These are phyloP conservation scores for Blennius ocellaris DNA, from an alignment of 2,113 vertebrate species.

Conservation along the genomic window DNA sequence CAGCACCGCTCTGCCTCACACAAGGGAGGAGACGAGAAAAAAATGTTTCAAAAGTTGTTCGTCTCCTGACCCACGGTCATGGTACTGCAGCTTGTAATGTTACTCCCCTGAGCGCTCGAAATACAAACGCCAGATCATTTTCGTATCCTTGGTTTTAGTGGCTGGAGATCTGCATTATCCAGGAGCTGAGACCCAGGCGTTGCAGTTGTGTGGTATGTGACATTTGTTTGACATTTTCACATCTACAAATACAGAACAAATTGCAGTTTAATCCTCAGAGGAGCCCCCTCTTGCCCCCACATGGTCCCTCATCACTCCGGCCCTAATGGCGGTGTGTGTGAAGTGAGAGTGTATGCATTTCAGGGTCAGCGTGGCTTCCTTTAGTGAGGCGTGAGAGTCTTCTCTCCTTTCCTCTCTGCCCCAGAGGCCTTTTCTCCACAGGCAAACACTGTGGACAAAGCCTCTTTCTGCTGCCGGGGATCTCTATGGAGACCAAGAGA, in stretches of 20 bases:
- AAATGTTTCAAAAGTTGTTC: too few species aligned
- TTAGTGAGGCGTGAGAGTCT: slow-evolving; percentile 60
- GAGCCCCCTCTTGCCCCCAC: background rate
- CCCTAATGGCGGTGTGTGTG: slow-evolving; percentile 13
- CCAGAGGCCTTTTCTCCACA: slow-evolving; percentile 47
- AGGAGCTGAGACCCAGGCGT: too few species aligned
- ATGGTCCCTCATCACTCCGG: background rate
- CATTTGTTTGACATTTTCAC: slow-evolving; percentile 31
- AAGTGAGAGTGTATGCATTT: slow-evolving; percentile 46
- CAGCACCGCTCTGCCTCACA: too few species aligned
- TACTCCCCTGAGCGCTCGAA: too few species aligned
- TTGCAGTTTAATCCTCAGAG: slow-evolving; percentile 21
- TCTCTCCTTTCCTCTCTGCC: slow-evolving; percentile 57
- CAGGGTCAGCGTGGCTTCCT: slow-evolving; percentile 59
- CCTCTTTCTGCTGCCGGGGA: slow-evolving; percentile 56
- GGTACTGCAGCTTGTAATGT: too few species aligned
- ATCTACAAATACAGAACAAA: slow-evolving; percentile 32
- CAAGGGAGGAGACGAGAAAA: too few species aligned
- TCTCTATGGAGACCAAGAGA: slow-evolving; percentile 66
- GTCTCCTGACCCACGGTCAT: too few species aligned
- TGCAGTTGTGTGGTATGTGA: too few species aligned
- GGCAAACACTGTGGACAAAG: slow-evolving; percentile 70
- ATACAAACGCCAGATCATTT: too few species aligned
- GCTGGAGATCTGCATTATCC: too few species aligned
- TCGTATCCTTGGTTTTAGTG: too few species aligned